Conservation (phyloP, 2,113 vertebrate genomes). For the Oncorhynchus mykiss region DNA sequence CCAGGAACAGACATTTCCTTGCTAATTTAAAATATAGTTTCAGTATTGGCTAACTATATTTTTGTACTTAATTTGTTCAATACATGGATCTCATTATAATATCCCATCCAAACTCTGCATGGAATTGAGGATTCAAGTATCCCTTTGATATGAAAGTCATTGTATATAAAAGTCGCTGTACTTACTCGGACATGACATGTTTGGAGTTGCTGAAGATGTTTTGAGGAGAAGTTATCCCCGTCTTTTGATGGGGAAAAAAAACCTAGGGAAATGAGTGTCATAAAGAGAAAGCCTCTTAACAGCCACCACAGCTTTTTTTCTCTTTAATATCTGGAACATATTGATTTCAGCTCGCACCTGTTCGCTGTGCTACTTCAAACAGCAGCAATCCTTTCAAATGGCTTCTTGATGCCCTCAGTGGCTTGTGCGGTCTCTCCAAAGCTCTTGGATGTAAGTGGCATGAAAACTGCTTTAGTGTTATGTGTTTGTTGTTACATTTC, state of each 20-base stretch:
- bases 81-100: not conserved
- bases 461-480: not conserved
- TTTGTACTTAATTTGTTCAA: too few species aligned
- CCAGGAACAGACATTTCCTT: not conserved
- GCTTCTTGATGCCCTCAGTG: not conserved
- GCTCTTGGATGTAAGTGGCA: conserved; percentile 26
- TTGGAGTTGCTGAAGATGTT: not conserved
- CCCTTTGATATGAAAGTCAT: not conserved
- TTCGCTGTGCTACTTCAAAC: not conserved
- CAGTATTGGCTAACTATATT: too few species aligned
- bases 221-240: not conserved
- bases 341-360: not conserved
- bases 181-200: not conserved
- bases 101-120: not conserved
- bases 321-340: not conserved
- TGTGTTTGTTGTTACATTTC: not conserved
- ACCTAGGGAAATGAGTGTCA: not conserved
- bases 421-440: not conserved
- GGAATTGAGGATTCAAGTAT: not conserved
- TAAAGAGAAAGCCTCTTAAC: not conserved
- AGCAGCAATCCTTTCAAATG: not conserved
- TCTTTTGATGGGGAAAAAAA: not conserved
- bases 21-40: not conserved
- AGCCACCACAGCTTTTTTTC: not conserved
- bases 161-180: not conserved